Conservation (phyloP, 2,888 invertebrate species). For the Panopea generosa region DNA sequence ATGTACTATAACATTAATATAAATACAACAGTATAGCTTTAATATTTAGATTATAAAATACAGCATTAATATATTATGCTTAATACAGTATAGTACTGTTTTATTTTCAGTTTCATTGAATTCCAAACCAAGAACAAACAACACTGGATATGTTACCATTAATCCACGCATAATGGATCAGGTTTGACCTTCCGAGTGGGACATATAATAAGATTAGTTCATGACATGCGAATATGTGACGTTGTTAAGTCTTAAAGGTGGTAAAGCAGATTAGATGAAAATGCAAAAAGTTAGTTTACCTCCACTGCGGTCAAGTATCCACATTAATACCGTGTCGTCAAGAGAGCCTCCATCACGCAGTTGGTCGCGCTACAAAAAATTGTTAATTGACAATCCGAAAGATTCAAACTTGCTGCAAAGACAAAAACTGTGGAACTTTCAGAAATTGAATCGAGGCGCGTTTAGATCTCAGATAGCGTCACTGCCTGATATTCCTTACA, state of each 20-base stretch:
- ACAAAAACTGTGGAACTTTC: constrained; percentile 63
- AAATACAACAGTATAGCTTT: too few relatives aligned
- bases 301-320: constrained; percentile 46
- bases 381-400: constrained; percentile 59
- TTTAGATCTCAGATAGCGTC: constrained; percentile 59
- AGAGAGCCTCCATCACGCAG: constrained; percentile 51
- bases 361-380: constrained; percentile 55
- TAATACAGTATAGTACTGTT: too few relatives aligned
- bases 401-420: constrained; percentile 54
- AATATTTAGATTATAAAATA: too few relatives aligned
- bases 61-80: too few relatives aligned
- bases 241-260: not conserved
- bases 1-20: too few relatives aligned
- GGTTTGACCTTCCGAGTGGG: too few relatives aligned
- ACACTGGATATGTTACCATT: too few relatives aligned
- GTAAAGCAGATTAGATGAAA: not conserved
- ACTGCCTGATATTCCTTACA: constrained; percentile 61
- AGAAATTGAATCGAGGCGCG: constrained; percentile 60
- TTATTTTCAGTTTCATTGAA: too few relatives aligned
- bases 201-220: too few relatives aligned
- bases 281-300: constrained; percentile 58
- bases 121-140: too few relatives aligned
- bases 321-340: constrained; percentile 40
- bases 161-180: too few relatives aligned
- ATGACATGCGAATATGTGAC: too few relatives aligned